A percentile compares a stretch with the other conserved stretches of the same genome.
phyloP scores from a whole-genome alignment of 2,888 invertebrate species.

The Acheta domesticus region DNA sequence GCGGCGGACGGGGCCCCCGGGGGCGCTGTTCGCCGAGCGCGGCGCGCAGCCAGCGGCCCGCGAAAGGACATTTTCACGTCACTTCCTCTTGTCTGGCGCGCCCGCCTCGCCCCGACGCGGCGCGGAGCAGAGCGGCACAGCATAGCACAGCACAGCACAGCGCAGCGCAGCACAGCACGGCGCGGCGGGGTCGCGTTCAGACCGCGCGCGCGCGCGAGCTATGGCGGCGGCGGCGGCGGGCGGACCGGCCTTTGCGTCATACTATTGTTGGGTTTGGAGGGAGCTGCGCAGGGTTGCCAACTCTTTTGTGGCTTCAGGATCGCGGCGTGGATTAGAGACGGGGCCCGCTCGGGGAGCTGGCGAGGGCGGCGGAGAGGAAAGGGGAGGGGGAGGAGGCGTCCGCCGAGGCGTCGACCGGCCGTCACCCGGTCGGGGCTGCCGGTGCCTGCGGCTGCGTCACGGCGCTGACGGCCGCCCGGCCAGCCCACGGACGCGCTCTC shows the following conservation, averaged over 20 bases:
- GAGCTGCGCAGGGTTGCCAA: slow-evolving; percentile 18
- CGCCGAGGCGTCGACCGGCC: background rate
- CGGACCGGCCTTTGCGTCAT: background rate
- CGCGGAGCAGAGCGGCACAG: no score
- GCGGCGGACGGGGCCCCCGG: background rate
- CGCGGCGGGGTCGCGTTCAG: background rate
- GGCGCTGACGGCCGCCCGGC: background rate
- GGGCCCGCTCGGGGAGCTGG: background rate
- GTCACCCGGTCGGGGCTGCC: background rate
- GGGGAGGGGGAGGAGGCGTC: background rate
- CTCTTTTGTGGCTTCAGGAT: slow-evolving; percentile 2
- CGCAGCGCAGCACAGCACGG: no score
- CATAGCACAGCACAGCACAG: no score
- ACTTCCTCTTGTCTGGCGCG: background rate
- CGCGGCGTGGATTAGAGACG: background rate
- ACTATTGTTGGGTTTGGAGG: slow-evolving; percentile 7
- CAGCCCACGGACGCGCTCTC: no score
- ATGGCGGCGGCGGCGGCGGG: background rate
- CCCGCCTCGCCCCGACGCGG: no score
- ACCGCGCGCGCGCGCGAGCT: background rate
- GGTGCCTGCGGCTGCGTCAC: background rate
- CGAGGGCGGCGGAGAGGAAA: no score
- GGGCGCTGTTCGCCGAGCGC: background rate
- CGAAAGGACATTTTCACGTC: background rate
- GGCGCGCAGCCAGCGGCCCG: background rate